Percentiles rank a stretch among this genome's conserved stretches.
These are phyloP conservation scores for Elmis aenea DNA, from an alignment of 2,888 invertebrate species.

Conservation along the genomic window DNA sequence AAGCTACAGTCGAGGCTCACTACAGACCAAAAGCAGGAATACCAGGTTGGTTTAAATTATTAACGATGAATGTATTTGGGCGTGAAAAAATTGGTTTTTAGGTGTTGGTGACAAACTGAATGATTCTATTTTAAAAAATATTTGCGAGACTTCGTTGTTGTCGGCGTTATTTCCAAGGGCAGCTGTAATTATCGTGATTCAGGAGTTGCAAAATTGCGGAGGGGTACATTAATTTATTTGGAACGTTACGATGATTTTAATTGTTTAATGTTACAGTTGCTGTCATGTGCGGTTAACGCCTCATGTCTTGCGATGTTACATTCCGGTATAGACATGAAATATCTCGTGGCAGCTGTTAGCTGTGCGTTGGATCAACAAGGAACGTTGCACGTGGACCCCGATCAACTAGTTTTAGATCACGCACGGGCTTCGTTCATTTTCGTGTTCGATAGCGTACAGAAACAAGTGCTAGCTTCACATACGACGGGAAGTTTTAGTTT, in stretches of 20 bases:
- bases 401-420: slow-evolving; percentile 44
- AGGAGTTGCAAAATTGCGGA: slow-evolving; percentile 81
- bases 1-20: slow-evolving; percentile 71
- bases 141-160: slow-evolving; percentile 69
- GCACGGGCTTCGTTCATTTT: slow-evolving; percentile 64
- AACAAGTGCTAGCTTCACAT: slow-evolving; percentile 57
- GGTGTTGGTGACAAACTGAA: slow-evolving; percentile 64
- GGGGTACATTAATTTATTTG: slow-evolving; percentile 53
- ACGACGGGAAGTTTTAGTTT: slow-evolving; percentile 66
- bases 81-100: slow-evolving; percentile 31
- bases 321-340: slow-evolving; percentile 78
- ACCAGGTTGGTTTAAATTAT: slow-evolving; percentile 47
- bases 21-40: slow-evolving; percentile 74
- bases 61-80: slow-evolving; percentile 28
- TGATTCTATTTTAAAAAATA: slow-evolving; percentile 70
- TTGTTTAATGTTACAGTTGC: slow-evolving; percentile 52
- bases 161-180: slow-evolving; percentile 74
- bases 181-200: slow-evolving; percentile 70
- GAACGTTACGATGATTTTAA: background rate
- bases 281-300: slow-evolving; percentile 79
- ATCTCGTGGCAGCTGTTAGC: slow-evolving; percentile 72
- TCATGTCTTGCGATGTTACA: slow-evolving; percentile 77
- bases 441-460: slow-evolving; percentile 65
- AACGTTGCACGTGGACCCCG: slow-evolving; percentile 45
- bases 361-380: slow-evolving; percentile 63